phyloP scores from a whole-genome alignment of 2,113 vertebrate species.

The Sakesphorus luctuosus region DNA sequence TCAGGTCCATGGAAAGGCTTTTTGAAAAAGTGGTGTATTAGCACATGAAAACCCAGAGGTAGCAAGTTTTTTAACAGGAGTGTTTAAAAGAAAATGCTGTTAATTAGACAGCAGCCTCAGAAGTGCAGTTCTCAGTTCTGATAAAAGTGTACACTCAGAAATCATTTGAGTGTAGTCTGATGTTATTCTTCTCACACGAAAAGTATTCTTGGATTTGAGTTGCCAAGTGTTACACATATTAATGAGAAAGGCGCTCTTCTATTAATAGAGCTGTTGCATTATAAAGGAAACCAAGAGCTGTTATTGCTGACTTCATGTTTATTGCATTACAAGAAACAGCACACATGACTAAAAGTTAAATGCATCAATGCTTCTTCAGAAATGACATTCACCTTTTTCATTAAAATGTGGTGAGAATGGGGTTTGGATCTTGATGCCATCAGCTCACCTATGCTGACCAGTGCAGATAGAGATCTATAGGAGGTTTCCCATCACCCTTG shows the following conservation, averaged over 20 bases:
- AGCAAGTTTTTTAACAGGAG: slow-evolving; percentile 1
- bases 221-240: neutral
- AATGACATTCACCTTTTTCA: neutral
- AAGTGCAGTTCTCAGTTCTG: neutral
- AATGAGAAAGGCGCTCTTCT: neutral
- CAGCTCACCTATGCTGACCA: neutral
- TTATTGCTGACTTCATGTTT: neutral
- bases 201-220: neutral
- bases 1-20: neutral
- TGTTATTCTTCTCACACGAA: neutral
- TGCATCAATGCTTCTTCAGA: neutral
- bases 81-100: neutral
- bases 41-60: slow-evolving; percentile 30
- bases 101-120: slow-evolving; percentile 13
- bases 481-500: neutral
- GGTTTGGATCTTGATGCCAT: neutral
- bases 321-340: neutral
- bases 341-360: neutral
- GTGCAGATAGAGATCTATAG: neutral
- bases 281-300: neutral
- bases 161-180: neutral
- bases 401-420: neutral
- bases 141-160: neutral
- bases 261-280: neutral
- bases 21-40: slow-evolving; percentile 31